These are phyloP conservation scores for Anoplopoma fimbria DNA, from an alignment of 2,113 vertebrate species.

Conservation along the genomic window DNA sequence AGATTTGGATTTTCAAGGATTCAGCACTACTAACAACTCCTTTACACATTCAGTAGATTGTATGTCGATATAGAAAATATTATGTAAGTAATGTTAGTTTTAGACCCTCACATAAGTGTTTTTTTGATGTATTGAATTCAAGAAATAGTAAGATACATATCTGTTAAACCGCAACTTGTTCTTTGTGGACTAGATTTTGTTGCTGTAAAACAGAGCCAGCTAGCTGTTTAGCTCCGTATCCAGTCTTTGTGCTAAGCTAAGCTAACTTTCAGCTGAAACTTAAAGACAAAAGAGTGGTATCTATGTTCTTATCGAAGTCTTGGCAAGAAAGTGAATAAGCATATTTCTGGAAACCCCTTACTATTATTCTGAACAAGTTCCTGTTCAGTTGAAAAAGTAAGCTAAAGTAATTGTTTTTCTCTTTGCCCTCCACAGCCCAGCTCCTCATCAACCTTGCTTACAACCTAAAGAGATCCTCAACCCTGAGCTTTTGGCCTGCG, in stretches of 20 bases:
- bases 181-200: neutral
- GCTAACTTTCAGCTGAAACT: neutral
- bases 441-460: slow-evolving; percentile 70
- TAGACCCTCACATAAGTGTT: neutral
- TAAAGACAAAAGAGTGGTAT: neutral
- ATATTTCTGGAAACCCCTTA: neutral
- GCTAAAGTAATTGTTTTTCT: neutral
- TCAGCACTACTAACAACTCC: neutral
- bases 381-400: neutral
- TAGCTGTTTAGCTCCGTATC: neutral
- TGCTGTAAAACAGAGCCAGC: neutral
- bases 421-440: slow-evolving; percentile 65
- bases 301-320: neutral
- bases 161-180: neutral
- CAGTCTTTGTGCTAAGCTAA: neutral
- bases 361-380: neutral
- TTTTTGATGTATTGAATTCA: neutral
- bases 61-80: neutral
- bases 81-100: neutral
- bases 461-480: slow-evolving; percentile 18
- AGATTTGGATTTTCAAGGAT: neutral
- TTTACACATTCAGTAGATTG: neutral
- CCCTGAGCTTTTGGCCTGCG: neutral
- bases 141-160: neutral
- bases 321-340: neutral